These are phyloP conservation scores for Notiomystis cincta DNA, from an alignment of 2,113 vertebrate species.

Conservation along the genomic window DNA sequence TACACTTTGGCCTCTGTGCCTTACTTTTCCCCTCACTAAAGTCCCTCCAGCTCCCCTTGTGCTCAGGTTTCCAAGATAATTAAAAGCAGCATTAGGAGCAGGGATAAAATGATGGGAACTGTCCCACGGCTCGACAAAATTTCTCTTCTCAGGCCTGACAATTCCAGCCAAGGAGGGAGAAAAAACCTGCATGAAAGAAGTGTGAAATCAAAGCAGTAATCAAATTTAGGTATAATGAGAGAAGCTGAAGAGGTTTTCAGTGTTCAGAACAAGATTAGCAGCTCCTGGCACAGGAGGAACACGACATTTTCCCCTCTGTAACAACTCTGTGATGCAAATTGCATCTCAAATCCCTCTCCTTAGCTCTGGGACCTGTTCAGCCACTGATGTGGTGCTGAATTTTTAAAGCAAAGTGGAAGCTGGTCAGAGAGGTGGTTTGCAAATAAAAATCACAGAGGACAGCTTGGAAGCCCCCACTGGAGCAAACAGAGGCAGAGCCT, in stretches of 20 bases:
- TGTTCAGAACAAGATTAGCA: neutral
- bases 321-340: neutral
- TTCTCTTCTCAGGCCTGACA: neutral
- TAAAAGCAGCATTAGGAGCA: neutral
- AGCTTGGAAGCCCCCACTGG: neutral
- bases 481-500: neutral
- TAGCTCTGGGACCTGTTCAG: neutral
- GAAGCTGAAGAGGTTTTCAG: neutral
- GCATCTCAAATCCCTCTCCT: neutral
- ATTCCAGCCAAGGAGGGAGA: neutral
- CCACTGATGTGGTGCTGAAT: neutral
- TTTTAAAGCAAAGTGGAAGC: neutral
- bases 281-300: neutral
- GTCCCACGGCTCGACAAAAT: neutral
- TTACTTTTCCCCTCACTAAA: neutral
- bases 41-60: neutral
- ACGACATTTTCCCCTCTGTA: accelerated
- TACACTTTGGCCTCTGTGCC: neutral
- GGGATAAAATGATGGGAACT: accelerated
- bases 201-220: neutral
- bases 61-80: neutral
- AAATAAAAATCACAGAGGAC: neutral
- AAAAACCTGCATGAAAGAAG: neutral
- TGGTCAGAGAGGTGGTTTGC: neutral
- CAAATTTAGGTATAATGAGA: neutral